Conservation (phyloP, 2,888 invertebrate genomes). For the Chaetoderma sp. region DNA sequence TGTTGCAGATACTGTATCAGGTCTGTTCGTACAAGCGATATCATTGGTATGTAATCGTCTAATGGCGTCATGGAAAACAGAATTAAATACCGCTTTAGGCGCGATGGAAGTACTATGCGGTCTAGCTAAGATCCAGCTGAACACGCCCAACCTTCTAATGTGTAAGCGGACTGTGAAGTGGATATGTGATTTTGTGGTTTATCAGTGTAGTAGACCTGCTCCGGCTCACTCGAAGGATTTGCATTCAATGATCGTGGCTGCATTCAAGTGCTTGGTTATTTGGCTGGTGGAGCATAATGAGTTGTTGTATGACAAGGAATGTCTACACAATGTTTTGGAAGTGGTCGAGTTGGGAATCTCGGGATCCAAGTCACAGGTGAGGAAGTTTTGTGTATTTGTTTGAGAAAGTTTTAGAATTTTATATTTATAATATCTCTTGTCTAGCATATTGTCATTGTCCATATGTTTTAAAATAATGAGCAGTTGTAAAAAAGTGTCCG, state of each 20-base stretch:
- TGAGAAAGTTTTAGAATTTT: no score
- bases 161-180: constrained; percentile 81
- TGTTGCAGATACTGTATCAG: constrained; percentile 82
- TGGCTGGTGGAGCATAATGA: constrained; percentile 94
- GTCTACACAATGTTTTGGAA: constrained; percentile 92
- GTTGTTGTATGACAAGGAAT: constrained; percentile 90
- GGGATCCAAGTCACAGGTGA: constrained; percentile 83
- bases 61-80: constrained; percentile 96
- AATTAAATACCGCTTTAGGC: constrained; percentile 92
- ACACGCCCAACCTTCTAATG: constrained; percentile 61
- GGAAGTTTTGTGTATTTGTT: no score
- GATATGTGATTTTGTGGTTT: constrained; percentile 97
- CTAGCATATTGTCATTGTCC: not conserved
- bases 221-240: constrained; percentile 88
- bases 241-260: constrained; percentile 89
- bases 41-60: constrained; percentile 94
- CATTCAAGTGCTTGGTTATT: constrained; percentile 74
- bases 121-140: constrained; percentile 78
- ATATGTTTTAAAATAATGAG: not conserved
- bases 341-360: constrained; percentile 98
- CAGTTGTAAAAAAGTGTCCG: no score
- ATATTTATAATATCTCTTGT: not conserved
- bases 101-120: constrained; percentile 92
- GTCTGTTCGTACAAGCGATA: constrained; percentile 90
- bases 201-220: constrained; percentile 93